A percentile compares a stretch with the other conserved stretches of the same genome.
Conservation (phyloP, 2,888 invertebrate genomes). For the Sesia apiformis region DNA sequence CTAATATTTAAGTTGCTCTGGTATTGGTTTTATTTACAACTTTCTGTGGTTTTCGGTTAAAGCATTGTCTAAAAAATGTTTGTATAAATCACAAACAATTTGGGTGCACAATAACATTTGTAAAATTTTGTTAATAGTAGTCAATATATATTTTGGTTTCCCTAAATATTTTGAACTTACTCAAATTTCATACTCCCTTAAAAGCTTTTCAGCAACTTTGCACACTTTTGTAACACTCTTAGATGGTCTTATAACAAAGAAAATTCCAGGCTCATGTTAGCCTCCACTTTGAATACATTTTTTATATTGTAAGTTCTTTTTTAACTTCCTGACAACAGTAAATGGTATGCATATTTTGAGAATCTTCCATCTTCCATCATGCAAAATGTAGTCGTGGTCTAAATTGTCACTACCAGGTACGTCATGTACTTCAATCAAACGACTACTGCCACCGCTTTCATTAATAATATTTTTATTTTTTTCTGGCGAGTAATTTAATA, state of each 20-base stretch:
- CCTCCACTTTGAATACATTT: neutral
- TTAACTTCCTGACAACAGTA: constrained; percentile 2
- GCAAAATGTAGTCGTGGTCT: constrained; percentile 2
- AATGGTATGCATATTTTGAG: constrained; percentile 2
- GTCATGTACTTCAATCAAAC: neutral
- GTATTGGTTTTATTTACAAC: no score
- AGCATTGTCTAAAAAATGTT: no score
- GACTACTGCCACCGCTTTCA: neutral
- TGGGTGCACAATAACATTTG: no score
- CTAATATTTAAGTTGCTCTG: no score
- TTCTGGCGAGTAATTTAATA: constrained; percentile 4
- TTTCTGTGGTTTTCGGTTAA: no score
- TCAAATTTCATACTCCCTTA: no score
- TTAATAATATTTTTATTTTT: constrained; percentile 1
- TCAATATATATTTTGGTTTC: no score
- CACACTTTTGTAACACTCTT: neutral
- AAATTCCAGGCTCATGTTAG: neutral
- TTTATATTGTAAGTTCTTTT: constrained; percentile 2
- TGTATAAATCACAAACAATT: no score
- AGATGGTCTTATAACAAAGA: neutral
- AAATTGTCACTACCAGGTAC: neutral
- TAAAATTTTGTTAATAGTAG: no score
- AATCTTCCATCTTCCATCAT: constrained; percentile 1
- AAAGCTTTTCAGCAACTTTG: neutral
- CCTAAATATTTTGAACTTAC: no score